Percentiles rank a stretch among this genome's conserved stretches.
Evolutionary conservation across 2,888 invertebrate genomes (phyloP).

Genomic region (Macrosoma leucophasiata): DNA sequence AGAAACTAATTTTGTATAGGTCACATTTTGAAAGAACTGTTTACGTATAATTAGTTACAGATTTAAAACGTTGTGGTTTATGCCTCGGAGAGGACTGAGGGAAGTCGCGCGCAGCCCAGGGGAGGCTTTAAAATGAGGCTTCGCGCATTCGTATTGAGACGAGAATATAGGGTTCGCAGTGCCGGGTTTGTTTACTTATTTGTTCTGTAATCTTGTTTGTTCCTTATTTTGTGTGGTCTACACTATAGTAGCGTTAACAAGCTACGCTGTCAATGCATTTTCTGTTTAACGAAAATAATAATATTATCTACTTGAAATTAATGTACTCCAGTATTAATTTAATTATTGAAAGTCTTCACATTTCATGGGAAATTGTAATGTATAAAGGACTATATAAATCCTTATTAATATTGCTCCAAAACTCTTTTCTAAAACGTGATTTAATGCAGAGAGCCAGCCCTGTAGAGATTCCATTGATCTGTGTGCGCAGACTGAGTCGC

Average conservation of each 20-base stretch:
- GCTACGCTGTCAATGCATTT: no score
- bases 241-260: no score
- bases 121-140: constrained; percentile 61
- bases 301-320: no score
- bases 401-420: background rate
- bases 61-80: constrained; percentile 15
- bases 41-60: constrained; percentile 30
- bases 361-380: no score
- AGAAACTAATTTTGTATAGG: constrained; percentile 17
- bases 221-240: no score
- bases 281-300: no score
- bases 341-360: no score
- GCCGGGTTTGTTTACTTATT: no score
- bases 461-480: constrained; percentile 61
- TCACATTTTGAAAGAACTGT: constrained; percentile 30
- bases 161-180: constrained; percentile 47
- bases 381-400: background rate
- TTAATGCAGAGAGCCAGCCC: constrained; percentile 42
- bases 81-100: constrained; percentile 18
- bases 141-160: constrained; percentile 51
- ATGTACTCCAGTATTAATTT: no score
- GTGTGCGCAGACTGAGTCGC: constrained; percentile 52
- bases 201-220: no score
- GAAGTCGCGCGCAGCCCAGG: constrained; percentile 34
- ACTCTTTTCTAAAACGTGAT: background rate